Conservation (phyloP, 2,888 invertebrate genomes). For the Xanthorhoe spadicearia region DNA sequence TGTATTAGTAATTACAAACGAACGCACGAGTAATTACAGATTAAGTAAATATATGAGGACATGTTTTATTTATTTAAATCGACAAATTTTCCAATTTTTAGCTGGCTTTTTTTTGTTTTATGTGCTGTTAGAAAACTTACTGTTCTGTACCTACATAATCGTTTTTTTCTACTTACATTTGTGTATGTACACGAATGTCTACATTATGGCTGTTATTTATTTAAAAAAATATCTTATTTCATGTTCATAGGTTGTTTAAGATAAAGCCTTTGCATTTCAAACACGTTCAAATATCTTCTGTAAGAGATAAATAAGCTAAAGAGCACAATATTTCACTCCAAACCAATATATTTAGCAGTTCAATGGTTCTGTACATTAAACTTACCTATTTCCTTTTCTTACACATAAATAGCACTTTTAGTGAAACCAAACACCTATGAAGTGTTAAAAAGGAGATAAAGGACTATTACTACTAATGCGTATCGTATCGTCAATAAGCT, state of each 20-base stretch:
- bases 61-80: too few species aligned
- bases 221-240: constrained; percentile 28
- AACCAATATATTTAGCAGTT: constrained; percentile 26
- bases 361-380: constrained; percentile 15
- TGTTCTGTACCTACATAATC: too few species aligned
- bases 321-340: constrained; percentile 27
- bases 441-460: too few species aligned
- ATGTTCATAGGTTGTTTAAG: constrained; percentile 21
- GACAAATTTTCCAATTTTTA: too few species aligned
- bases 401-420: neutral
- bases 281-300: constrained; percentile 34
- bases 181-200: constrained; percentile 6
- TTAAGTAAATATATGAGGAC: too few species aligned
- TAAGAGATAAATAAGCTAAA: constrained; percentile 31
- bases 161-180: too few species aligned
- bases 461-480: too few species aligned
- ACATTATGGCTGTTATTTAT: neutral
- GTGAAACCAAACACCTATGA: too few species aligned
- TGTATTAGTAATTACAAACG: neutral
- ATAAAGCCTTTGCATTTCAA: constrained; percentile 26
- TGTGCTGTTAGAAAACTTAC: too few species aligned
- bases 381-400: neutral
- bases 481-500: too few species aligned
- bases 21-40: too few species aligned
- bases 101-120: too few species aligned